Percentiles rank a stretch among this genome's conserved stretches.
Conservation (phyloP, 2,797 vertebrate species). For the Scomberomorus guttatus region DNA sequence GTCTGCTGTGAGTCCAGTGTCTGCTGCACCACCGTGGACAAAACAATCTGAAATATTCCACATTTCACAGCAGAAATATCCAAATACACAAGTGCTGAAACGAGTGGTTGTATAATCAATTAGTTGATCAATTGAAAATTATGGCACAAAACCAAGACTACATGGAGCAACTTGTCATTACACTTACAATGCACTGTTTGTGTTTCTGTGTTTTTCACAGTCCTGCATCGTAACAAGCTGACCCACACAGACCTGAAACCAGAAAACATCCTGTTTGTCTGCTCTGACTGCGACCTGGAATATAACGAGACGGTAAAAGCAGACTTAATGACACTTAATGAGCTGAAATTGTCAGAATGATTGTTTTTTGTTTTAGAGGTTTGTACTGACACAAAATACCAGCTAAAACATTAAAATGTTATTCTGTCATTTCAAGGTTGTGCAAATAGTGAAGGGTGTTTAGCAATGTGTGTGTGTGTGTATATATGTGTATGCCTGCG, state of each 20-base stretch:
- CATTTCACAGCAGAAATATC: too few relatives aligned
- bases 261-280: conserved; percentile 96
- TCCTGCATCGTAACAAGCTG: conserved; percentile 95
- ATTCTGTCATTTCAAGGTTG: background rate
- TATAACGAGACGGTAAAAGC: conserved; percentile 83
- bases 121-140: too few relatives aligned
- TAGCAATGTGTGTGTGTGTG: conserved; percentile 4
- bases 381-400: background rate
- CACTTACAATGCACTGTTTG: fast-evolving
- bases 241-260: conserved; percentile 98
- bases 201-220: conserved; percentile 70
- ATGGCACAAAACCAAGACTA: too few relatives aligned
- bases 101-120: too few relatives aligned
- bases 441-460: background rate
- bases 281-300: conserved; percentile 89
- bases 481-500: conserved; percentile 9
- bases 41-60: too few relatives aligned
- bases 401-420: background rate
- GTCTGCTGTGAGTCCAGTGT: conserved; percentile 91
- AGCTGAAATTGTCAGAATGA: background rate
- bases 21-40: background rate
- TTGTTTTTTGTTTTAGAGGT: too few relatives aligned
- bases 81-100: too few relatives aligned
- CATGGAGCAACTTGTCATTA: too few relatives aligned
- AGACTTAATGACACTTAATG: background rate